Conservation (phyloP, 2,113 vertebrate species). For the Petroica traversi region DNA sequence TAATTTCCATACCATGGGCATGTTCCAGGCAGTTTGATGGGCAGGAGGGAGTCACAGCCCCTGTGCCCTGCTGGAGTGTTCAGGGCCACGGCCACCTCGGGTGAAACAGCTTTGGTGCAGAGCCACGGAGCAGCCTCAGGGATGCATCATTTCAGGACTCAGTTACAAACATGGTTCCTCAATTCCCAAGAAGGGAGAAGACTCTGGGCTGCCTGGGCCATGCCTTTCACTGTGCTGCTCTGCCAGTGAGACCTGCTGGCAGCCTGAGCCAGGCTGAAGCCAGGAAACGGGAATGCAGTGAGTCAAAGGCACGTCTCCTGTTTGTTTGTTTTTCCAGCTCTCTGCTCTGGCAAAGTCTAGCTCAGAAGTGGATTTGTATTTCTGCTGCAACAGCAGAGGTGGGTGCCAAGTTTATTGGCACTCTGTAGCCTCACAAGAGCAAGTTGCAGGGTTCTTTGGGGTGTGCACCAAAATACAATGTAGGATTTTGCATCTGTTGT, state of each 20-base stretch:
- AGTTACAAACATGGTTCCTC: neutral
- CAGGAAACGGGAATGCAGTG: neutral
- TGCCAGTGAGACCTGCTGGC: neutral
- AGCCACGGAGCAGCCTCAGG: neutral
- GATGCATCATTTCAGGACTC: neutral
- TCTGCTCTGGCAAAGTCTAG: neutral
- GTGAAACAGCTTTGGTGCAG: neutral
- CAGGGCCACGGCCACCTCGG: fast-evolving
- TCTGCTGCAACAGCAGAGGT: neutral
- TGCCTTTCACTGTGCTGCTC: fast-evolving
- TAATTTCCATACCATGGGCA: fast-evolving
- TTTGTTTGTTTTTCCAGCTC: neutral
- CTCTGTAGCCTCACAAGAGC: neutral
- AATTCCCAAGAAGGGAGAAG: neutral
- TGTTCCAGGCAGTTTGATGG: neutral
- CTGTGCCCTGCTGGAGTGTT: neutral
- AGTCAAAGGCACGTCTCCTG: neutral
- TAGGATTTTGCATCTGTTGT: neutral
- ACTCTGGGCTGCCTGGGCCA: fast-evolving
- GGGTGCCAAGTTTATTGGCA: neutral
- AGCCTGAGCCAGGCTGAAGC: neutral
- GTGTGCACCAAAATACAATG: fast-evolving
- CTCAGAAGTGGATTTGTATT: neutral
- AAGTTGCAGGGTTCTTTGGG: neutral
- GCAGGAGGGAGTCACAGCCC: neutral